A percentile compares a stretch with the other conserved stretches of the same genome.
Conservation (phyloP, 1,140 invertebrate genomes). For the Vollenhovia emeryi region DNA sequence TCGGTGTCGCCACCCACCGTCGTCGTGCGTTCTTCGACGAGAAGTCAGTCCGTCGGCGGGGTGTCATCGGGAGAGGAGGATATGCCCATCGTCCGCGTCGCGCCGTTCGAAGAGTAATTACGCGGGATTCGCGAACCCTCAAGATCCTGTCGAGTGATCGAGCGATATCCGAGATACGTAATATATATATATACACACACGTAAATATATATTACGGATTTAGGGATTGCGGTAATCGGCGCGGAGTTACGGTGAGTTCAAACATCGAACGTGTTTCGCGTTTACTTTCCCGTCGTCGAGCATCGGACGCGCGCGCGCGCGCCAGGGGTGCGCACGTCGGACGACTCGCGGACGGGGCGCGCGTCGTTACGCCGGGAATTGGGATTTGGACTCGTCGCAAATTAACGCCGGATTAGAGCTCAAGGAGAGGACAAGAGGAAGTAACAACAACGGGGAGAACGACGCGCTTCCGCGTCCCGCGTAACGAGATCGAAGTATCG, state of each 20-base stretch:
- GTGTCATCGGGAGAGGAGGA: constrained; percentile 21
- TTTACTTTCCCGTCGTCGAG: background rate
- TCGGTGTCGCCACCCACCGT: background rate
- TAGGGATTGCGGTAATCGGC: background rate
- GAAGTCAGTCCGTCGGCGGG: background rate
- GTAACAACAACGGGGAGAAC: background rate
- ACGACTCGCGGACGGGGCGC: no score
- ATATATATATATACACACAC: no score
- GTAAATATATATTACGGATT: background rate
- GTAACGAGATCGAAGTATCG: constrained; percentile 35
- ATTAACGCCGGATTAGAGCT: background rate
- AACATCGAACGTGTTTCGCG: background rate
- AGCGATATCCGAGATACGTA: background rate
- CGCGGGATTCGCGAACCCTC: background rate
- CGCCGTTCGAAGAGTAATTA: background rate
- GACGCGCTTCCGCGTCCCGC: background rate
- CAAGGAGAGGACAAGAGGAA: background rate
- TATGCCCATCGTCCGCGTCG: constrained; percentile 27
- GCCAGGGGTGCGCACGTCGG: no score
- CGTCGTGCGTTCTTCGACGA: background rate
- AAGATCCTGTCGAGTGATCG: background rate
- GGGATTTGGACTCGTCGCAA: background rate
- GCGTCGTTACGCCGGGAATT: background rate
- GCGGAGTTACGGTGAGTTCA: constrained; percentile 16
- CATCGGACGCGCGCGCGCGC: background rate